Evolutionary conservation across 2,888 invertebrate species (phyloP), one percentile per base, ranked within the genome.

Genomic region (Metallyticus violacea): DNA sequence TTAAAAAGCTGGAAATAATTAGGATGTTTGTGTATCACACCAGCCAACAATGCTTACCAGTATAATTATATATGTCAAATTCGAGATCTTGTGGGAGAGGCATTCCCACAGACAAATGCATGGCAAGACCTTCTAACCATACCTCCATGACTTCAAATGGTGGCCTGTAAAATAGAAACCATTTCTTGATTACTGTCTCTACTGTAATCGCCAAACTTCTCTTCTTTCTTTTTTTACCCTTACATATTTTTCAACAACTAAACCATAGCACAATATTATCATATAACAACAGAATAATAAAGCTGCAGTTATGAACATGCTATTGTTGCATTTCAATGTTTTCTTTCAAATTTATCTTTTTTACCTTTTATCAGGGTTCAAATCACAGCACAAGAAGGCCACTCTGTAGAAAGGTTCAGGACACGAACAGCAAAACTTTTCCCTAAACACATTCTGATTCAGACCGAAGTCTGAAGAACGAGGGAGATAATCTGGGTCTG

Each of bases 401-500:
- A 98, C 94, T 90, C 95, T 95, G 91, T 96, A 97, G 91, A 98
- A 97, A 3, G 97, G 95, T 90, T 97, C 96, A 0, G 98, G 98
- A 90, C 98, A 98, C 87, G 93, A 93, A 15, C 92, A 90, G 91
- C 98, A 98, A 92, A 97, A 98, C 91, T 97, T 97, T 89, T 97
- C 97, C 85, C 95, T 93, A 91, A 98, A 99, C 6, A 95, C 94
- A 87, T 95, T 93, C 91, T 97, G 97, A 92, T 98, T 98, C 26
- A 99, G 93, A 0, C 98, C 98, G 91, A 99, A 99, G 92, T 99
- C 98, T 77, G 96, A 94, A 1, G 97, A 97, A 78, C 99, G 94
- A 2, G 99, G 98, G 89, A 99, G 93, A 91, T 95, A 97, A 92
- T 99, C 99, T 0, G 99, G 99, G 93, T 99, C 99, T 0, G 99